phyloP scores from a whole-genome alignment of 2,797 vertebrate genomes.

The Crax fasciolata region DNA sequence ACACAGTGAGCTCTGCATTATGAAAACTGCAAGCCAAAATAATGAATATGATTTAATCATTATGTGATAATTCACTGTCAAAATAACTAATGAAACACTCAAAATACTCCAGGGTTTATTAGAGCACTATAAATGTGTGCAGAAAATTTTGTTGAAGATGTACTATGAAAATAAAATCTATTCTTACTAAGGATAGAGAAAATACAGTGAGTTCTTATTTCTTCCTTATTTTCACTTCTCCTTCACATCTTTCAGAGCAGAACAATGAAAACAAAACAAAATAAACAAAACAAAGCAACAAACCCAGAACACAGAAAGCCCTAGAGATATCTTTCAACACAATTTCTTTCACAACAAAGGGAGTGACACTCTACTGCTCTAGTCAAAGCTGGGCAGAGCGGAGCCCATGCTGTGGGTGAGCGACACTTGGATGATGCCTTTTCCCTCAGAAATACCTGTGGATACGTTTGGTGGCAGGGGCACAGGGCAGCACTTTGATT shows the following conservation, averaged over 20 bases:
- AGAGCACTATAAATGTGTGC: neutral
- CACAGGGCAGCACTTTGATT: neutral
- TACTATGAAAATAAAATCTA: neutral
- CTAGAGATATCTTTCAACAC: neutral
- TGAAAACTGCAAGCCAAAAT: neutral
- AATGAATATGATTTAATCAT: neutral
- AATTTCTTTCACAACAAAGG: neutral
- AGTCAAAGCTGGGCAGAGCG: neutral
- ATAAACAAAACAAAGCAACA: neutral
- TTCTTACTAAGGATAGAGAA: neutral
- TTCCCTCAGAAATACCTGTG: neutral
- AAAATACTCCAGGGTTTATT: neutral
- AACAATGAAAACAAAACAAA: neutral
- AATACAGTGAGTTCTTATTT: neutral
- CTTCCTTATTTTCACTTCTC: constrained; percentile 25
- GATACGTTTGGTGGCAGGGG: neutral
- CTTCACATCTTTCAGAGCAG: neutral
- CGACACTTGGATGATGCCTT: neutral
- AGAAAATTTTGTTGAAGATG: neutral
- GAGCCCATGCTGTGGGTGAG: neutral
- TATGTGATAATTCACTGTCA: neutral
- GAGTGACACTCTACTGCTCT: neutral
- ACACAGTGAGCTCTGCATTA: neutral
- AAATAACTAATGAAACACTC: neutral
- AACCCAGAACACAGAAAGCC: neutral